Evolutionary conservation across 2,888 invertebrate species (phyloP).

Genomic region (Andrena bicolor): DNA sequence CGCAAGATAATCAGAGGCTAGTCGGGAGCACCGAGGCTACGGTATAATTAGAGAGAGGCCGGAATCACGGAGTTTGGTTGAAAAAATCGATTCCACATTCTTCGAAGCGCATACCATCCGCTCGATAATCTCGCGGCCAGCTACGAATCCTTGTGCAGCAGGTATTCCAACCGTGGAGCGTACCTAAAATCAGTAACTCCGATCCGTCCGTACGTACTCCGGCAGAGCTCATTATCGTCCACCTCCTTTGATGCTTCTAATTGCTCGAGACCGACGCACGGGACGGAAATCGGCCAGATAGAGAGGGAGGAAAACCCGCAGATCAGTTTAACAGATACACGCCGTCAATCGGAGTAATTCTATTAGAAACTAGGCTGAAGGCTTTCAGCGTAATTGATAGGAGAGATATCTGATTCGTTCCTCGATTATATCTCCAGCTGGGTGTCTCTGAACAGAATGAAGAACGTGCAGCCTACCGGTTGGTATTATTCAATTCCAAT

Average conservation of each 20-base stretch:
- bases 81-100: conserved; percentile 58
- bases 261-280: conserved; percentile 46
- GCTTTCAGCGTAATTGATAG: conserved; percentile 41
- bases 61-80: conserved; percentile 43
- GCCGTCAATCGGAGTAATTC: conserved; percentile 16
- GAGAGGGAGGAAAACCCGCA: conserved; percentile 12
- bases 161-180: conserved; percentile 20
- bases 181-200: conserved; percentile 69
- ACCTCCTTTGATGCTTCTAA: conserved; percentile 61
- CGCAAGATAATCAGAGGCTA: conserved; percentile 58
- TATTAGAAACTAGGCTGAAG: conserved; percentile 35
- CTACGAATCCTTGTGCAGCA: conserved; percentile 17
- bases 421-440: conserved; percentile 19
- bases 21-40: conserved; percentile 34
- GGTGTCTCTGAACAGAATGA: not conserved
- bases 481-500: too few species aligned
- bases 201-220: conserved; percentile 61
- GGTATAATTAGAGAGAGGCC: conserved; percentile 58
- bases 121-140: conserved; percentile 53
- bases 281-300: conserved; percentile 43
- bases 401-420: conserved; percentile 14
- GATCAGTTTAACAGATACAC: conserved; percentile 54
- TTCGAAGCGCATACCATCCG: conserved; percentile 54
- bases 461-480: too few species aligned
- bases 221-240: conserved; percentile 63